Evolutionary conservation across 2,888 invertebrate species (phyloP).

Genomic region (Phalera bucephala): DNA sequence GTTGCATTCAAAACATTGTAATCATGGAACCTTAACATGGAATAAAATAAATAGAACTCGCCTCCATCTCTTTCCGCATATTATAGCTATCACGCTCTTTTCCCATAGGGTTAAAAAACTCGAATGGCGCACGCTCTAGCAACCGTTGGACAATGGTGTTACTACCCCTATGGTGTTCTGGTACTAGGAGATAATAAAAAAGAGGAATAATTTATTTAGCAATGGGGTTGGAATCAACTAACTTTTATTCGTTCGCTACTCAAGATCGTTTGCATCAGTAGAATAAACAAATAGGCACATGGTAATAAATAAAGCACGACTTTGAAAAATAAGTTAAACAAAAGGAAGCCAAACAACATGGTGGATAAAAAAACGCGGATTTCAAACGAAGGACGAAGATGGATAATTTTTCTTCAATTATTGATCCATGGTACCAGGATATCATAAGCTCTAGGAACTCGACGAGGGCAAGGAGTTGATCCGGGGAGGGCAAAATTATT

Average conservation of each 20-base stretch:
- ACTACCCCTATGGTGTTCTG: slow-evolving; percentile 59
- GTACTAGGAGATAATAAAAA: slow-evolving; percentile 66
- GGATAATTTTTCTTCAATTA: neutral
- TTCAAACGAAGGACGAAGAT: too few species aligned
- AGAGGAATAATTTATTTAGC: slow-evolving; percentile 35
- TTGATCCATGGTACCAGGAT: neutral
- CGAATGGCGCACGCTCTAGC: too few species aligned
- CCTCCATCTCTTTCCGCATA: slow-evolving; percentile 18
- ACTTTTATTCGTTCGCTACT: neutral
- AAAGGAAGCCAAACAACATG: too few species aligned
- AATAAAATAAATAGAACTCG: too few species aligned
- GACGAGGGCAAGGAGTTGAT: too few species aligned
- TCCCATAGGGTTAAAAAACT: slow-evolving; percentile 8
- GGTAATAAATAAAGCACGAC: too few species aligned
- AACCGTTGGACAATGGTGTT: slow-evolving; percentile 43
- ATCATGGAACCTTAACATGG: too few species aligned
- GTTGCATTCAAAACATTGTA: too few species aligned
- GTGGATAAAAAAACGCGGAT: too few species aligned
- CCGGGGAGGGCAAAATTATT: neutral
- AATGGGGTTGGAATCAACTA: slow-evolving; percentile 27
- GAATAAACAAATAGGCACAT: too few species aligned
- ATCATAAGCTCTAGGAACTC: too few species aligned
- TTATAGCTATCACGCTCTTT: slow-evolving; percentile 18
- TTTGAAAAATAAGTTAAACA: too few species aligned
- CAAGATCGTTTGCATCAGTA: neutral